Base-by-base conservation (phyloP, 2,113 vertebrate genomes). In the Prietella phreatophila region DNA sequence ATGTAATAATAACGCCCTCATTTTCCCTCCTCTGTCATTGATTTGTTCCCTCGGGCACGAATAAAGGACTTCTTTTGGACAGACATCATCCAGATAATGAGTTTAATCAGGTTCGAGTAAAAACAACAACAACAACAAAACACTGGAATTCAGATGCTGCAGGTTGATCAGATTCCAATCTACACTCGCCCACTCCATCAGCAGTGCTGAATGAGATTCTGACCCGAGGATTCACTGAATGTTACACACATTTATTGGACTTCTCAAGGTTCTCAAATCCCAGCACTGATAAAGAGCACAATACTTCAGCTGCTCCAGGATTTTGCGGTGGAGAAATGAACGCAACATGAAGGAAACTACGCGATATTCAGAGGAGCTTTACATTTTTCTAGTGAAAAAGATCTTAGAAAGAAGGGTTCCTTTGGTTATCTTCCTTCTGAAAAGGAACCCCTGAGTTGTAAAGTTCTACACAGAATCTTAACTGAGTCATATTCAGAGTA, bases 1-100 rank as follows among this genome's bases (percentile, higher is more conserved):
- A 84, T 84, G 82, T n/a, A 53, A 67, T 69, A 65, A 63, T 84
- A n/a, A 81, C 17, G 78, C 78, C 53, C 25, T 33, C 4, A 25
- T 47, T 67, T 30, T 19, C 15, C 8, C 7, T n/a, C 61, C 14
- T 11, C 13, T 19, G 7, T 25, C 61, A 50, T 50, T n/a, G 82
- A 30, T 67, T 53, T 84, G 61, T 84, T 67, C 61, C 82, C 61
- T 53, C 61, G 17, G 39, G 60, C 60, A n/a, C 2, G 15, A 53
- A 50, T 42, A 50, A 27, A 50, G 75, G 13, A 50, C 42, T n/a
- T n/a, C 5, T 53, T 78, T n/a, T 17, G 14, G 50, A 33, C 50
- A 33, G 47, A 17, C 25, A 55, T 33, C 53, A 33, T 56, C 10
- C 56, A 63, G 56, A 0, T 58, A 61, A 39, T 83, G 36, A 25